phyloP scores from a whole-genome alignment of 1,140 invertebrate species.

The Melipona quadrifasciata region DNA sequence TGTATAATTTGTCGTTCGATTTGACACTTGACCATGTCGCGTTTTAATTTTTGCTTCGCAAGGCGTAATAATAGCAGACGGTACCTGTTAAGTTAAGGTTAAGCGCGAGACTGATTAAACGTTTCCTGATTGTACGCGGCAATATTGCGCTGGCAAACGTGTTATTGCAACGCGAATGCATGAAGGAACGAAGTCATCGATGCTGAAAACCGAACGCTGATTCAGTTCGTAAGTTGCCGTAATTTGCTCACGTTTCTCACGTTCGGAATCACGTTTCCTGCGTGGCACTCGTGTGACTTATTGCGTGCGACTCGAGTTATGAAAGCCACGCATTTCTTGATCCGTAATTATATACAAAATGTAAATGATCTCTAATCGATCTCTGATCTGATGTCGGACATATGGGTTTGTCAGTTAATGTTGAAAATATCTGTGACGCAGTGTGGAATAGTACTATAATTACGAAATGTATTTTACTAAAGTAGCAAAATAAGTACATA shows the following conservation, averaged over 20 bases:
- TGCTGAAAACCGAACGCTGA: background rate
- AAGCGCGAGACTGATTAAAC: background rate
- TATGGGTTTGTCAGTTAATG: no score
- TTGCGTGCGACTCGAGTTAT: background rate
- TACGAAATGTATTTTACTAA: no score
- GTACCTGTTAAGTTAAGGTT: background rate
- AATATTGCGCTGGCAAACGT: background rate
- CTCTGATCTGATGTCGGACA: no score
- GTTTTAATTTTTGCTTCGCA: background rate
- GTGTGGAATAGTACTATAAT: no score
- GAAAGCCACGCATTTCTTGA: background rate
- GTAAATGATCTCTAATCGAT: background rate
- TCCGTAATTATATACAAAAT: background rate
- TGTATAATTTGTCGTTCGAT: background rate
- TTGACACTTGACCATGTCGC: no score
- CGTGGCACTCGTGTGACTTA: conserved; percentile 3
- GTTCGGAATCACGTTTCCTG: conserved; percentile 8
- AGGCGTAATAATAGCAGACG: background rate
- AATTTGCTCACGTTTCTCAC: conserved; percentile 31
- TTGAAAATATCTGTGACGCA: no score
- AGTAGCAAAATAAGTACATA: no score
- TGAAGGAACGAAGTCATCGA: background rate
- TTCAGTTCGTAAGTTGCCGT: background rate
- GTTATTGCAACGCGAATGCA: background rate
- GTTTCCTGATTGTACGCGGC: background rate